Evolutionary conservation across 2,888 invertebrate genomes (phyloP), one percentile per base, ranked within the genome.

Genomic region (Eilema sororculum): DNA sequence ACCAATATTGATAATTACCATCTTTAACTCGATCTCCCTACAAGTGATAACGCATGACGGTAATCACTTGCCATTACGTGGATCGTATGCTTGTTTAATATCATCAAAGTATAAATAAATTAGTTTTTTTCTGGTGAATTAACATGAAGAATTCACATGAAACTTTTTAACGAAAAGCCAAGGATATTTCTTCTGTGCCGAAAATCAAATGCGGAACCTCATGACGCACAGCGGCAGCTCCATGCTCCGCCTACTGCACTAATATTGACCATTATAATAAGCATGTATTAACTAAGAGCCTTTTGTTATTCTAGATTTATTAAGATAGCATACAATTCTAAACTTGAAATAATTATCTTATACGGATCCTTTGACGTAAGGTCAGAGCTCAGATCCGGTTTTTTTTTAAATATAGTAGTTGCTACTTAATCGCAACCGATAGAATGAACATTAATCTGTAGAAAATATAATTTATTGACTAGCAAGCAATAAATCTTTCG

Each of bases 381-480:
- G 72, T 72, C 74, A 78, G 25, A 56, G 46, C 68, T 78, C 72
- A 69, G 65, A 78, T 76, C 80, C 73, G 78, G 81, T 80, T 77
- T 73, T 76, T n/a, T 77, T 76, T 72, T 76, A 72, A 66, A 70
- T 79, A 77, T 76, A 82, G 72, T 78, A 79, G 72, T 77, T 59
- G 80, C 85, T 83, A 80, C 80, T 81, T 81, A 80, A 78, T 78
- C 74, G 80, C 61, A 78, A 75, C 75, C 74, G 73, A 79, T 78
- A 69, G 76, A 75, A 73, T 78, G 80, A 75, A 77, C 76, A 84
- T 81, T 82, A 77, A 83, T 68, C 74, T 77, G 65, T 81, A 84
- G 77, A 85, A 78, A 78, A 78, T 72, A 76, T 82, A 81, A 83
- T 81, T 81, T 84, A 82, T 79, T 72, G 79, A 72, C 60, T 72